These are phyloP conservation scores for Himalopsyche tibetana DNA, from an alignment of 2,888 invertebrate genomes.

Conservation along the genomic window DNA sequence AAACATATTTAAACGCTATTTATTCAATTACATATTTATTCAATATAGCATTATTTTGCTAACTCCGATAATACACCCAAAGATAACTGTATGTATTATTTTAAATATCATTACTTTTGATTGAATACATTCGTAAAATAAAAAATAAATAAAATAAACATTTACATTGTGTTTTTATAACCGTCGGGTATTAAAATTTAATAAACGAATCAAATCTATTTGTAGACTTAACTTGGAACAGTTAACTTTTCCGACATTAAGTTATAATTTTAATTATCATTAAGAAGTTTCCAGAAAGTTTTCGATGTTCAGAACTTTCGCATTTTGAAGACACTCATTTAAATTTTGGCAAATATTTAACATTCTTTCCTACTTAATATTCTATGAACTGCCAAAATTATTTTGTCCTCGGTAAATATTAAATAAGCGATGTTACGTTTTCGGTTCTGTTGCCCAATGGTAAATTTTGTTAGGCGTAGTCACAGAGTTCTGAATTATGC, in stretches of 20 bases:
- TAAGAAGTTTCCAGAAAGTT: constrained; percentile 9
- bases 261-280: constrained; percentile 37
- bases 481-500: too few species aligned
- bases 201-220: constrained; percentile 5
- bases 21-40: too few species aligned
- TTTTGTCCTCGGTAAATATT: neutral
- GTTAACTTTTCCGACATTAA: constrained; percentile 12
- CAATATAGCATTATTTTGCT: too few species aligned
- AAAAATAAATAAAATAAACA: neutral
- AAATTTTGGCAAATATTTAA: constrained; percentile 12
- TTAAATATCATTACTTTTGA: too few species aligned
- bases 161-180: constrained; percentile 13
- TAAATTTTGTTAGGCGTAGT: too few species aligned
- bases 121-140: neutral
- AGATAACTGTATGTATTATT: too few species aligned
- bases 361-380: neutral
- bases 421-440: too few species aligned
- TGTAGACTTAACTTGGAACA: neutral
- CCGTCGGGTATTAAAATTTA: neutral
- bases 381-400: neutral
- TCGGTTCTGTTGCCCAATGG: too few species aligned
- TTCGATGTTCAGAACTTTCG: neutral
- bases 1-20: too few species aligned
- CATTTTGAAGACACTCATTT: constrained; percentile 27
- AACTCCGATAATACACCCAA: too few species aligned